Base-by-base conservation (phyloP, 1,140 invertebrate species). In the Oedothorax gibbosus region DNA sequence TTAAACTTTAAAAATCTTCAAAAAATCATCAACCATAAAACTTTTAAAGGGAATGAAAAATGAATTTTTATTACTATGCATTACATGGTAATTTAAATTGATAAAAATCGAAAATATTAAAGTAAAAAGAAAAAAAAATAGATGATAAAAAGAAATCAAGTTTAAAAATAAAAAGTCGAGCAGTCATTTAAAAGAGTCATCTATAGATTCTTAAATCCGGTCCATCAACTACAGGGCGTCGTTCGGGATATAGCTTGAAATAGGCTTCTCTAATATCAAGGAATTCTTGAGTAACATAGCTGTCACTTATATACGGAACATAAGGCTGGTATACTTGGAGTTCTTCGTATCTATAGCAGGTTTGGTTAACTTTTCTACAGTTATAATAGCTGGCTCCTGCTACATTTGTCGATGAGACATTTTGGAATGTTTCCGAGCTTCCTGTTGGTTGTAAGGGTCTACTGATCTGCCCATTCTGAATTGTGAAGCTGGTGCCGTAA, bases 281-380 rank as follows among this genome's bases (percentile, higher is more conserved):
- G 14, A 64, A 77, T 65, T 77, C 75, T 4, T 77, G 35, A 51
- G 57, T 77, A 4, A 77, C 65, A 64, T 77, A 57, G 53, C 75
- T 64, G 51, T 77, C 75, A 50, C 57, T 77, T 54, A 64, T 11
- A 65, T 77, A 77, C 4, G 20, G 6, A 20, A 49, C 21, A 11
- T 64, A 20, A 3, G 51, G 18, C 35, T 65, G 50, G 5, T 77
- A 64, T 51, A 6, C 7, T 65, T 77, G 57, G 5, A 5, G 12
- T 18, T 65, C 21, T 0, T 64, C 57, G 6, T 50, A 20, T 65
- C 20, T 3, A 35, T 12, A 68, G 21, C 8, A n/a, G 15, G 0
- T 21, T 18, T 8, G 14, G 15, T 68, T 68, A 18, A 18, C 21
- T n/a, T 2, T 3, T 12, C 35, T 35, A 35, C 35, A 2, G 35